Evolutionary conservation across 1,140 invertebrate species (phyloP), one percentile per base, ranked within the genome.

Genomic region (Periplaneta americana): DNA sequence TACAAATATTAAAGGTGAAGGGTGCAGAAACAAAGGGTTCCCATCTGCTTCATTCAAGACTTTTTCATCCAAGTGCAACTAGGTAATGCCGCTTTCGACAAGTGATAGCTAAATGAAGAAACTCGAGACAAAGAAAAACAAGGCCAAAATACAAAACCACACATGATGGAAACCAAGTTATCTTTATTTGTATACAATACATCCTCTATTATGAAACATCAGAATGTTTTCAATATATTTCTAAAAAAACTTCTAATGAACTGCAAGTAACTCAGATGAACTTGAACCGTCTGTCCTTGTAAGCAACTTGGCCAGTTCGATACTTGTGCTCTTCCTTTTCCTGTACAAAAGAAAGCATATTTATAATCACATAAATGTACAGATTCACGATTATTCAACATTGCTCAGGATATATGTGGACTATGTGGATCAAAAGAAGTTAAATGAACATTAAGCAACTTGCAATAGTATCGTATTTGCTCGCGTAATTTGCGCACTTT

Each of bases 261-360:
- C 6, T 66, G 22, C 10, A 9, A 66, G n/a, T 17, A 39, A 66
- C 4, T 87, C 90, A 91, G 81, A 85, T 82, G 76, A 93, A 93
- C 87, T 93, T 94, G 82, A 88, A 90, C 28, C 83, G 32, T 84
- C 94, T 91, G 85, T 95, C 94, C 84, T 89, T 92, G 88, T 96
- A 96, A 34, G 91, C 90, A 0, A 95, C 88, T 88, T 94, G 90
- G 10, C 95, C 95, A 39, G 87, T 92, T 81, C 94, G 89, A 81
- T 90, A 92, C 75, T 88, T 84, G 8, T 90, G 74, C 85, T 95
- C 94, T 66, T 89, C 85, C 0, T 83, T 75, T n/a, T 88, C 87
- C 86, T 94, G 89, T 11, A 85, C 82, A 84, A 34, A 85, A 83
- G 84, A 83, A 85, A 81, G 74, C 28, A 77, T n/a, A 28, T 17